Conservation (phyloP, 2,797 vertebrate genomes). For the Phalanger gymnotis region DNA sequence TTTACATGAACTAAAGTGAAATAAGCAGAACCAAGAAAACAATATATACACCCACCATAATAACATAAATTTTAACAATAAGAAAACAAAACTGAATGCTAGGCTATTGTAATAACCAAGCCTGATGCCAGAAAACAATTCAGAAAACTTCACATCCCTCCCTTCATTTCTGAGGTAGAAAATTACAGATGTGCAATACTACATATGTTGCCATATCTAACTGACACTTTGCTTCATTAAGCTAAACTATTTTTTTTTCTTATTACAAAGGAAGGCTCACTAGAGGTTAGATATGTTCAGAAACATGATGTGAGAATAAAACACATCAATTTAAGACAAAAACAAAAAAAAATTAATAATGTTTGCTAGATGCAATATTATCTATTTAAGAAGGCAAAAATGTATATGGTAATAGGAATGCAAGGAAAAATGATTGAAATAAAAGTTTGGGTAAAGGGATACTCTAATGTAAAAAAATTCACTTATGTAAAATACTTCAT, state of each 20-base stretch:
- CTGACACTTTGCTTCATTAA: background rate
- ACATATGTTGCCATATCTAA: background rate
- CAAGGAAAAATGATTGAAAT: slow-evolving; percentile 11
- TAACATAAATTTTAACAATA: too few relatives aligned
- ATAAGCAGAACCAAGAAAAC: too few relatives aligned
- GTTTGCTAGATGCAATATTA: background rate
- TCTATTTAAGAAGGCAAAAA: slow-evolving; percentile 4
- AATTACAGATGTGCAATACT: background rate
- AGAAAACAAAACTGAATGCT: too few relatives aligned
- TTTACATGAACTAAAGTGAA: too few relatives aligned
- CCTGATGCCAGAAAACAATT: too few relatives aligned
- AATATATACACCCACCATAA: too few relatives aligned
- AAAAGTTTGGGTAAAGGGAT: slow-evolving; percentile 3
- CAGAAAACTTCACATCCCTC: too few relatives aligned
- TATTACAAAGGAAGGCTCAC: background rate
- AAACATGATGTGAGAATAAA: background rate
- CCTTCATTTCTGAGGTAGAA: background rate
- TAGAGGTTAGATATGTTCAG: background rate
- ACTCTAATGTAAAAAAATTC: background rate
- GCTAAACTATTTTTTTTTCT: background rate
- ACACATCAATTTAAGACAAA: background rate
- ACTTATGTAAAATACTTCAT: slow-evolving; percentile 7
- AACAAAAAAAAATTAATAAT: background rate
- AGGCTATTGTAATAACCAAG: too few relatives aligned
- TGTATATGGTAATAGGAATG: slow-evolving; percentile 2